Evolutionary conservation across 1,140 invertebrate species (phyloP).

Genomic region (Drosophila mauritiana): DNA sequence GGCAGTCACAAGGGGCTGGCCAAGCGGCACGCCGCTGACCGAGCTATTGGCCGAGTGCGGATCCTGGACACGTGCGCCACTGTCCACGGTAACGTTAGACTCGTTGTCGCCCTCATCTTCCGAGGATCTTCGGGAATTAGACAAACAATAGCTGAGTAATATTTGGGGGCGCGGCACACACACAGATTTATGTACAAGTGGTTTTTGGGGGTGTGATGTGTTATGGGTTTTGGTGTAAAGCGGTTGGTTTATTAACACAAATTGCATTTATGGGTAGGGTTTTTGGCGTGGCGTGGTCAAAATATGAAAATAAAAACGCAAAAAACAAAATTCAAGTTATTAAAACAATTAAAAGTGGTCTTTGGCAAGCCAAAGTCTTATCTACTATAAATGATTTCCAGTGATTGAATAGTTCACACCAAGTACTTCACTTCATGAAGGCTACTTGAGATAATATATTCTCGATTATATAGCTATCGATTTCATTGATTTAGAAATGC

Average conservation of each 20-base stretch:
- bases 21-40: conserved; percentile 46
- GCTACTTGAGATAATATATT: conserved; percentile 14
- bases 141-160: conserved; percentile 80
- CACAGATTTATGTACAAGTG: conserved; percentile 34
- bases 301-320: conserved; percentile 78
- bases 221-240: conserved; percentile 28
- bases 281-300: conserved; percentile 50
- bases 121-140: conserved; percentile 84
- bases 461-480: not conserved
- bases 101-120: conserved; percentile 84
- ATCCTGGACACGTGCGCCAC: conserved; percentile 75
- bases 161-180: conserved; percentile 19
- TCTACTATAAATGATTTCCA: not conserved
- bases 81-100: conserved; percentile 79
- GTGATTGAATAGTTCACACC: conserved; percentile 9
- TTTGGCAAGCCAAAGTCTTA: conserved; percentile 42
- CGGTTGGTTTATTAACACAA: conserved; percentile 38
- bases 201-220: conserved; percentile 31
- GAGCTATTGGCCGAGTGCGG: conserved; percentile 74
- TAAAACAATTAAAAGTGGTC: conserved; percentile 36
- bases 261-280: conserved; percentile 37
- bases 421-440: conserved; percentile 11
- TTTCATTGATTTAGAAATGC: not conserved
- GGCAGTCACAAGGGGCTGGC: conserved; percentile 15
- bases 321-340: conserved; percentile 58